A percentile compares a stretch with the other conserved stretches of the same genome.
phyloP scores from a whole-genome alignment of 2,888 invertebrate species.

The Drosophila leonis region DNA sequence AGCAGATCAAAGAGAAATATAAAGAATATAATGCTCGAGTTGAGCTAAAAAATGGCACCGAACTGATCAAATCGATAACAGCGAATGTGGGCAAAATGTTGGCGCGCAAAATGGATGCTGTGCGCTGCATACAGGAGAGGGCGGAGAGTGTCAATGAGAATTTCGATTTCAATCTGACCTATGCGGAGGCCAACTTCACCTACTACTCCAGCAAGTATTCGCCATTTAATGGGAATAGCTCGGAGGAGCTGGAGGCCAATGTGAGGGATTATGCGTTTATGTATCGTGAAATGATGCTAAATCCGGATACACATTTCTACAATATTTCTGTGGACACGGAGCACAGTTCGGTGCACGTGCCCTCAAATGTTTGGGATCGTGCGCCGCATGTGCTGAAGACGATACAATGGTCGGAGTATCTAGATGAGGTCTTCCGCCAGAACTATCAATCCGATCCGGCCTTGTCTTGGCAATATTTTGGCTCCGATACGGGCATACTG shows the following conservation, averaged over 20 bases:
- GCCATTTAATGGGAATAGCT: slow-evolving; percentile 82
- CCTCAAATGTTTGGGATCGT: slow-evolving; percentile 96
- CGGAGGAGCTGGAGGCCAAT: slow-evolving; percentile 74
- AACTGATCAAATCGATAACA: slow-evolving; percentile 92
- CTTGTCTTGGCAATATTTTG: slow-evolving; percentile 98
- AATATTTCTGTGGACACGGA: slow-evolving; percentile 92
- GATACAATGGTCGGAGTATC: slow-evolving; percentile 95
- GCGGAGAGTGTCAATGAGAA: slow-evolving; percentile 90
- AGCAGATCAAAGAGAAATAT: slow-evolving; percentile 92
- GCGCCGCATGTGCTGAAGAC: slow-evolving; percentile 89
- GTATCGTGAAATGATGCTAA: slow-evolving; percentile 88
- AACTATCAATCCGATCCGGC: slow-evolving; percentile 96
- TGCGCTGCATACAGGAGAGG: slow-evolving; percentile 91
- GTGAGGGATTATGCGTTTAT: slow-evolving; percentile 80
- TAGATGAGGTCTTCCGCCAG: slow-evolving; percentile 93
- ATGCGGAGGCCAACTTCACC: slow-evolving; percentile 81
- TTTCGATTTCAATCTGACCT: slow-evolving; percentile 86
- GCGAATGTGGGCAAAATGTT: slow-evolving; percentile 94
- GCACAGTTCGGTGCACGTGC: slow-evolving; percentile 95
- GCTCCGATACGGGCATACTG: slow-evolving; percentile 96
- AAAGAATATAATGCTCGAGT: slow-evolving; percentile 92
- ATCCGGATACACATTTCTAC: slow-evolving; percentile 93
- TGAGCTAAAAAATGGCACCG: slow-evolving; percentile 91
- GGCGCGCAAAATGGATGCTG: slow-evolving; percentile 95
- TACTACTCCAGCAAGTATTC: slow-evolving; percentile 95